phyloP scores from a whole-genome alignment of 2,888 invertebrate genomes.

The Lysandra bellargus region DNA sequence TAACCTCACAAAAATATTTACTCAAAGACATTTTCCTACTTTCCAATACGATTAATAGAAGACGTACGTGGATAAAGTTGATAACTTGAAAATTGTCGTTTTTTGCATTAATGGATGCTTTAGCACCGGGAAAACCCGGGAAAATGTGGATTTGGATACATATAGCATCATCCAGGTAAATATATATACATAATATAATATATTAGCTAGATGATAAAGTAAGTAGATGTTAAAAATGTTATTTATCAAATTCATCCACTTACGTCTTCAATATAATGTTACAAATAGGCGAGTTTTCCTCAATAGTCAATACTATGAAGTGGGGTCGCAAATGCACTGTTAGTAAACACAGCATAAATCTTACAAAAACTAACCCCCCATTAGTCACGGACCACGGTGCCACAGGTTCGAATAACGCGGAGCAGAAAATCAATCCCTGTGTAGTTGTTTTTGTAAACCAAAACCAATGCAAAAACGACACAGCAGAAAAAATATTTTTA shows the following conservation, averaged over 20 bases:
- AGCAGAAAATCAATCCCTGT: slow-evolving; percentile 42
- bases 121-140: too few relatives aligned
- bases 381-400: slow-evolving; percentile 46
- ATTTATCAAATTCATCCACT: too few relatives aligned
- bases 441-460: slow-evolving; percentile 24
- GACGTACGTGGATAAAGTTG: too few relatives aligned
- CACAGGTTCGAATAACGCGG: slow-evolving; percentile 50
- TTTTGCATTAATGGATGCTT: too few relatives aligned
- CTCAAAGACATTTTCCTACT: neutral
- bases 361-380: slow-evolving; percentile 44
- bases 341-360: slow-evolving; percentile 42
- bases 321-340: slow-evolving; percentile 30
- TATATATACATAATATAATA: too few relatives aligned
- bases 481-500: too few relatives aligned
- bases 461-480: neutral
- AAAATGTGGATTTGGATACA: too few relatives aligned
- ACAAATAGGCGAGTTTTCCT: slow-evolving; percentile 44
- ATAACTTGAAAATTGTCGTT: too few relatives aligned
- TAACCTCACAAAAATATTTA: neutral
- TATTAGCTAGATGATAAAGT: too few relatives aligned
- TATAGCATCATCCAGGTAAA: too few relatives aligned
- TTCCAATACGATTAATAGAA: neutral
- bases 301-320: slow-evolving; percentile 39
- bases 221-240: too few relatives aligned
- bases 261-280: slow-evolving; percentile 36